Evolutionary conservation across 2,113 vertebrate genomes (phyloP).

Genomic region (Gallinago undulata): DNA sequence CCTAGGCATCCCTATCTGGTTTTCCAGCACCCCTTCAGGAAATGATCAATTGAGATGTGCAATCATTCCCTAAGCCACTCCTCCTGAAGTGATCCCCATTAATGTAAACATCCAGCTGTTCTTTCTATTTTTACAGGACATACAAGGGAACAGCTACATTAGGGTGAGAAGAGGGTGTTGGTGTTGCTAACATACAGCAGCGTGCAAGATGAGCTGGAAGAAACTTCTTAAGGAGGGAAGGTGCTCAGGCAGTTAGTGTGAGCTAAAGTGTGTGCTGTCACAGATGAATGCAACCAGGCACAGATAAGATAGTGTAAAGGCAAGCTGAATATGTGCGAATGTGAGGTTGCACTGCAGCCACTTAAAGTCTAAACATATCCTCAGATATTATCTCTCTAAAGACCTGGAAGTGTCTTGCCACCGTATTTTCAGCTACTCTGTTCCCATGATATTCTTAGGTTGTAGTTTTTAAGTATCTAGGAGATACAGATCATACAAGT

Average conservation of each 20-base stretch:
- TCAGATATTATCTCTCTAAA: not conserved
- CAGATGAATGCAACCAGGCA: not conserved
- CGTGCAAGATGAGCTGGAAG: not conserved
- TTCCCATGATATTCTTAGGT: not conserved
- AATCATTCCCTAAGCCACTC: not conserved
- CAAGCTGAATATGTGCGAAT: not conserved
- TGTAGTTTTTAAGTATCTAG: not conserved
- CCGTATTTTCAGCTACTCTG: not conserved
- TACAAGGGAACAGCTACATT: not conserved
- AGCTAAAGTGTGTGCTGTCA: not conserved
- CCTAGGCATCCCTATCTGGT: not conserved
- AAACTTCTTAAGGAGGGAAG: not conserved
- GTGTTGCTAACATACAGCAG: not conserved
- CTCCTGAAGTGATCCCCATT: not conserved
- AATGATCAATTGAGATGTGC: not conserved
- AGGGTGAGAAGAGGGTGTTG: not conserved
- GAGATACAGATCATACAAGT: not conserved
- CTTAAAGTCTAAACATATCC: not conserved
- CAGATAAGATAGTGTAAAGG: not conserved
- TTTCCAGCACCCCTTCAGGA: not conserved
- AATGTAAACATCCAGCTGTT: not conserved
- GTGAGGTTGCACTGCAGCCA: not conserved
- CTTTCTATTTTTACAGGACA: not conserved
- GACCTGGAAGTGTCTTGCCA: not conserved
- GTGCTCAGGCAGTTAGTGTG: not conserved